A percentile compares a stretch with the other conserved stretches of the same genome.
phyloP scores from a whole-genome alignment of 2,797 vertebrate species.

The Lateolabrax maculatus region DNA sequence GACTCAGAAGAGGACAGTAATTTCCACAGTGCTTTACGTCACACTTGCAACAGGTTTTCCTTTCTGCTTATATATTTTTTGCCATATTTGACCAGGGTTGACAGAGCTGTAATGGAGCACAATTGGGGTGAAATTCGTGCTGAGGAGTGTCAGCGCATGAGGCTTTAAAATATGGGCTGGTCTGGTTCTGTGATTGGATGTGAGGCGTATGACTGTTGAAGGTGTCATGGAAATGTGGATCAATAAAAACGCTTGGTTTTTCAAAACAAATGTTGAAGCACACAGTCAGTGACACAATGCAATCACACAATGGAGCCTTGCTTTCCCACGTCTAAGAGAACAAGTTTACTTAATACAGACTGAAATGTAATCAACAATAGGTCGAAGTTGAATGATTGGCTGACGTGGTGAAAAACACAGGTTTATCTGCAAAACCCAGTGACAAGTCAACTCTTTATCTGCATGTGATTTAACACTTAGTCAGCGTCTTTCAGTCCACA shows the following conservation, averaged over 20 bases:
- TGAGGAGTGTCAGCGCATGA: background rate
- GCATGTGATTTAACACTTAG: background rate
- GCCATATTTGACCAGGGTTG: background rate
- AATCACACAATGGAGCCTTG: slow-evolving; percentile 5
- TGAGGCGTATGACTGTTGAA: background rate
- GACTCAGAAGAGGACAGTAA: background rate
- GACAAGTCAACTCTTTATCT: background rate
- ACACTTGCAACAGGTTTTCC: slow-evolving; percentile 3
- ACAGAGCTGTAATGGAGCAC: slow-evolving; percentile 1
- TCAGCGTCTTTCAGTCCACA: background rate
- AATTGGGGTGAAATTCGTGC: background rate
- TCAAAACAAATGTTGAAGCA: slow-evolving; percentile 14
- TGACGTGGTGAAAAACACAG: background rate
- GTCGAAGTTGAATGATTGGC: slow-evolving; percentile 1
- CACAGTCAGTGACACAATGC: background rate
- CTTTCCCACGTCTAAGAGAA: background rate
- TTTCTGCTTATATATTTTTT: background rate
- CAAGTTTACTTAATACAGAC: background rate
- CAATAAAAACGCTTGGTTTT: background rate
- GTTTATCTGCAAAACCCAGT: slow-evolving; percentile 5
- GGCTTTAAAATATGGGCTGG: background rate
- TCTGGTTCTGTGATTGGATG: slow-evolving; percentile 1
- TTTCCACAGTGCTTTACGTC: slow-evolving; percentile 1
- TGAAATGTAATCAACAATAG: background rate
- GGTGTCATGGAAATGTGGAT: background rate